Evolutionary conservation across 2,888 invertebrate species (phyloP), one percentile per base, ranked within the genome.

Genomic region (Sericinus montela): DNA sequence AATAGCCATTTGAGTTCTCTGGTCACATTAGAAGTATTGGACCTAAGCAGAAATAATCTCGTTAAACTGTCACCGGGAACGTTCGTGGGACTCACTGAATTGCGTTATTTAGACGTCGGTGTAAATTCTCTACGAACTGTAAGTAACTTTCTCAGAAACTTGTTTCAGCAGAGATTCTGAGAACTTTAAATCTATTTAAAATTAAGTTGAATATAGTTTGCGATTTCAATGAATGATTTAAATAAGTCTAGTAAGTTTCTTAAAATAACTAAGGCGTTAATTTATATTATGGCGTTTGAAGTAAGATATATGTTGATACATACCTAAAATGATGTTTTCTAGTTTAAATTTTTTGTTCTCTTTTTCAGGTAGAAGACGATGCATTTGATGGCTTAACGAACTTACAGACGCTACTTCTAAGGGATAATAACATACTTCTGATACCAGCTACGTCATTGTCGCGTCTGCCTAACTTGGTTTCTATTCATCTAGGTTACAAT

Each of bases 41-140:
- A 97, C 74, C 83, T 97, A 45, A 96, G 96, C 64, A 90, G 96
- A 55, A 97, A 97, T 73, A 94, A 94, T 65, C 92, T 97, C 13
- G 94, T 94, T 8, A 94, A 94, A 58, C 91, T 97, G 45, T 92
- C 94, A 0, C 93, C 95, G 0, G 95, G 95, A 51, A 94, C 95
- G 0, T 97, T 97, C 73, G 91, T 93, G 9, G 94, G 94, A 1
- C 88, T 97, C 45, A 90, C 90, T 5, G 91, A 92, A 45, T 79
- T 97, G 13, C 90, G 92, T 48, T 93, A 93, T 65, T 89, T 97
- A 56, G 95, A 96, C 67, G 90, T 97, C 10, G 95, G 96, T 55
- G 93, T 97, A 28, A 97, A 97, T 72, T 94, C 95, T 1, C 82
- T 97, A 37, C 90, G 97, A 72, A 96, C 96, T 62, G 96, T 97